Base-by-base conservation (phyloP, 2,888 invertebrate species). In the Volucella inanis region DNA sequence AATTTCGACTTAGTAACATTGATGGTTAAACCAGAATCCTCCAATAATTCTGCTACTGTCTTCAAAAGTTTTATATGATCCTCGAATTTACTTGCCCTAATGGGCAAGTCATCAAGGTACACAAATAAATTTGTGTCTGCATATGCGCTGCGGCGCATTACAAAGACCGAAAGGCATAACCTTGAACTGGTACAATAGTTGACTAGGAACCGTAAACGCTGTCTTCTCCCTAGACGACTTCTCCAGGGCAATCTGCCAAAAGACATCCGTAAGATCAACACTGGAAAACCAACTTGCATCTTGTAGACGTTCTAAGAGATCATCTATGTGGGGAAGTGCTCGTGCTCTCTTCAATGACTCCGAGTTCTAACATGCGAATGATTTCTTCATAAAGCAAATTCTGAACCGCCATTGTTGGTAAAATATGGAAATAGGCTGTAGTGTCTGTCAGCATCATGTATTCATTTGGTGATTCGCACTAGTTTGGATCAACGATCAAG, bases 131-230 rank as follows among this genome's bases (percentile, higher is more conserved):
- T 52, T 52, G n/a, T 31, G n/a, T 12, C 54, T 22, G 38, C 31
- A 39, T 14, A 57, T 39, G 38, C 54, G 12, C n/a, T n/a, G n/a
- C n/a, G n/a, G n/a, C n/a, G n/a, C n/a, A n/a, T 59, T 59, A 15
- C 39, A 76, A 2, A 71, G 45, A 8, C 76, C 82, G 57, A 77
- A 76, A 8, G 71, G 75, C 82, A 76, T 74, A 3, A 55, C 64
- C 11, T 49, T 79, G 11, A 14, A 79, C 47, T 59, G 3, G 18
- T 18, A 18, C 18, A 18, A 18, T 18, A 2, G 18, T 18, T 18
- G 1, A 1, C 72, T 68, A 2, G 80, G 67, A 2, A 76, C 85
- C 1, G 68, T 68, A 59, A 76, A 80, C 1, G 80, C 85, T 0
- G 85, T 77, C 39, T 85, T 75, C 22, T 68, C 55, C 14, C 61